Evolutionary conservation across 2,113 vertebrate species (phyloP).

Genomic region (Calcarius ornatus): DNA sequence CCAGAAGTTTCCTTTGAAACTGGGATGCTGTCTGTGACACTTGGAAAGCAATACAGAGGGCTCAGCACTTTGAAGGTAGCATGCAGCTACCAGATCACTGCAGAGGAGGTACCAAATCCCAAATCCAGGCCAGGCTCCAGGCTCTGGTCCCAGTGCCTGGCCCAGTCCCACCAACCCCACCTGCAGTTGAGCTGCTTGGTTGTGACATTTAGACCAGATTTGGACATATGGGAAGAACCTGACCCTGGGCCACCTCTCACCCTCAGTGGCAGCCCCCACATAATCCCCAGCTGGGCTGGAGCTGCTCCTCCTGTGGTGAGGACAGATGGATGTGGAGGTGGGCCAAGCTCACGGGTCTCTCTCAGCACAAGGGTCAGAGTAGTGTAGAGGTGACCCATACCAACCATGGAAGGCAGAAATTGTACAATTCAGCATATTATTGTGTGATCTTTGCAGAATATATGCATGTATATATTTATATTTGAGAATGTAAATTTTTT

Average conservation of each 20-base stretch:
- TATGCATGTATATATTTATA: background rate
- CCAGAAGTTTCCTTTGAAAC: background rate
- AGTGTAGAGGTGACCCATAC: background rate
- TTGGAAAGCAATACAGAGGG: background rate
- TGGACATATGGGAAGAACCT: background rate
- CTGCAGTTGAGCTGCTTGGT: background rate
- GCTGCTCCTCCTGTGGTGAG: background rate
- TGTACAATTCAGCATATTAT: background rate
- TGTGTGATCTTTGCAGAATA: background rate
- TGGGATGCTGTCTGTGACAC: background rate
- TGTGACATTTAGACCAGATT: background rate
- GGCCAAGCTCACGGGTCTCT: background rate
- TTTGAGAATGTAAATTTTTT: background rate
- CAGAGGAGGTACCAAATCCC: background rate
- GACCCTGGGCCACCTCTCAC: background rate
- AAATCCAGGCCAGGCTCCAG: background rate
- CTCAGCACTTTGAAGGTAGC: rapidly evolving
- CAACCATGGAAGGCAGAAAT: background rate
- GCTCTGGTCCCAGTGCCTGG: background rate
- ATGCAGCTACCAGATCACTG: background rate
- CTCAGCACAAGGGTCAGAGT: background rate
- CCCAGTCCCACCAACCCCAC: background rate
- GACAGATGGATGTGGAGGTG: background rate
- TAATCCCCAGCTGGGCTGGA: background rate
- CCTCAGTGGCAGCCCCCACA: rapidly evolving